A percentile compares a stretch with the other conserved stretches of the same genome.
Evolutionary conservation across 2,113 vertebrate species (phyloP).

Genomic region (Calyptomena viridis): DNA sequence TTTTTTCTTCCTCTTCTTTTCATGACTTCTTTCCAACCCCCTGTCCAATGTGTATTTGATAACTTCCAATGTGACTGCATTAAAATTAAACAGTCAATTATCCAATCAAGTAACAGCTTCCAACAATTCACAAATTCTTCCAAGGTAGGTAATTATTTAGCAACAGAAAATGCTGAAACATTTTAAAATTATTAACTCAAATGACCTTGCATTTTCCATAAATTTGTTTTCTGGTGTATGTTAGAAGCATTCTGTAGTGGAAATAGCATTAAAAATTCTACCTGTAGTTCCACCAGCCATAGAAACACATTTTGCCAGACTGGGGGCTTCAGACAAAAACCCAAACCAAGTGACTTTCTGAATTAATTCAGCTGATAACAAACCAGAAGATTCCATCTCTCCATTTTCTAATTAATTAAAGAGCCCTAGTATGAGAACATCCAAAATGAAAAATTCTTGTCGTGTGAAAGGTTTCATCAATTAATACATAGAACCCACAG

Average conservation of each 20-base stretch:
- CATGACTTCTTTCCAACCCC: background rate
- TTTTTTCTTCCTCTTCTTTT: background rate
- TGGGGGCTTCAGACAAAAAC: background rate
- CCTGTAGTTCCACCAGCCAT: background rate
- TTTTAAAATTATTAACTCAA: background rate
- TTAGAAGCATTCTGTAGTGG: background rate
- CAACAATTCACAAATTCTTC: background rate
- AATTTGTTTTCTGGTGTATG: background rate
- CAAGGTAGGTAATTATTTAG: background rate
- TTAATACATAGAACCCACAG: background rate
- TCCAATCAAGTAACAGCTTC: background rate
- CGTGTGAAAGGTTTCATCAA: conserved; percentile 5
- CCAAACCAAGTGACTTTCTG: background rate
- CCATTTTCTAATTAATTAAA: conserved; percentile 43
- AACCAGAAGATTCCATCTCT: background rate
- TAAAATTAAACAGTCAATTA: conserved; percentile 11
- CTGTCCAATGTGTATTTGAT: background rate
- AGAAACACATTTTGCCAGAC: background rate
- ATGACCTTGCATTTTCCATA: background rate
- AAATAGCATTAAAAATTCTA: background rate
- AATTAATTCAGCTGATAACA: background rate
- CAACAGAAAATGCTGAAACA: background rate
- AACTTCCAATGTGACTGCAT: background rate
- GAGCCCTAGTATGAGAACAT: background rate
- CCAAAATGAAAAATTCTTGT: conserved; percentile 32